Evolutionary conservation across 2,797 vertebrate species (phyloP), one percentile per base, ranked within the genome.

Genomic region (Spheniscus humboldti): DNA sequence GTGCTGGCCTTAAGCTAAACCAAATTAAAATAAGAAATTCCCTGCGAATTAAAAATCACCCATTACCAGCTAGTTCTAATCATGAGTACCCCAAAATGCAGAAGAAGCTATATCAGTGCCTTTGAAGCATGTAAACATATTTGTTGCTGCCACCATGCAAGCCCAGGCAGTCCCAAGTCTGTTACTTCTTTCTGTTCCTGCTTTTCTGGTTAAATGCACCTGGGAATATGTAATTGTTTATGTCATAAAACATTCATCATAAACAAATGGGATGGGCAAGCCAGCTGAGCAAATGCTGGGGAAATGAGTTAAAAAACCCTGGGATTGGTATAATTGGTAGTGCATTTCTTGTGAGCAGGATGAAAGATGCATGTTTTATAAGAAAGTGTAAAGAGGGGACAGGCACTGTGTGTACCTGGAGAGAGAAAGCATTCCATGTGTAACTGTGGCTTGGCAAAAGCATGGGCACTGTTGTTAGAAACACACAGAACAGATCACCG

Each of bases 141-240:
- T 87, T 90, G 77, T 84, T 96, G 93, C 80, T 97, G 95, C 92
- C 95, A 94, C 96, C 86, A 57, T 95, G 73, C 94, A 97, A 97
- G 94, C 89, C 94, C 91, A 94, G 92, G 89, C 96, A 96, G 89
- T 96, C 92, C 81, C 35, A 64, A 78, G 74, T 81, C 97, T 95
- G 85, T 82, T 97, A 91, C 91, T 94, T 94, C 43, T 96, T 86
- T 96, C 87, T 96, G 85, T 96, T 97, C 92, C 91, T 97, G 95
- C 94, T 97, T 92, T 97, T 94, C 97, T 96, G 94, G 96, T 97
- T 96, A 95, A 97, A 96, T 96, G 92, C 96, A 97, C 94, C 95
- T 94, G 95, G 96, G 95, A 97, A 93, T 92, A 93, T 91, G 66
- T 96, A 96, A 95, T 93, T 97, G 96, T 96, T 96, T 94, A 78